Evolutionary conservation across 1,140 invertebrate genomes (phyloP).

Genomic region (Drosophila cardini): DNA sequence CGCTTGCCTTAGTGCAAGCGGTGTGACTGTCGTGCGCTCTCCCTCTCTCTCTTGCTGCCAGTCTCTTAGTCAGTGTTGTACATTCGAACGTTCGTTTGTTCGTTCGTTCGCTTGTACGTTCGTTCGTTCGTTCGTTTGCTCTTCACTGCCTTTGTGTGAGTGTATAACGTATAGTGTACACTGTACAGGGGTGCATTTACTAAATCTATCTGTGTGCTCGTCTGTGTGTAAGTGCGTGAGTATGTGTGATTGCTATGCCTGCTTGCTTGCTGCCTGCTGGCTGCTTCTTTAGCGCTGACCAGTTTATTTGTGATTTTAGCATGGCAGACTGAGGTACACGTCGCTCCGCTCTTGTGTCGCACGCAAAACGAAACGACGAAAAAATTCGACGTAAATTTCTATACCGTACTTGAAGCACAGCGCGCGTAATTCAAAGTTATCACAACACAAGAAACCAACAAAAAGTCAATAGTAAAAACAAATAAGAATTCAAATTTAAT

Average conservation of each 20-base stretch:
- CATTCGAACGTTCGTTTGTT: slow-evolving; percentile 3
- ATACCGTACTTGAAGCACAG: slow-evolving; percentile 45
- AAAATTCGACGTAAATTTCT: slow-evolving; percentile 69
- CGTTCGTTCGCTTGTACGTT: neutral
- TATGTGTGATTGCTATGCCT: slow-evolving; percentile 28
- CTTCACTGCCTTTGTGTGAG: slow-evolving; percentile 32
- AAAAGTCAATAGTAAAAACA: slow-evolving; percentile 2
- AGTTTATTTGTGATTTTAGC: slow-evolving; percentile 84
- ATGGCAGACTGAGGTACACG: slow-evolving; percentile 78
- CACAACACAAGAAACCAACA: slow-evolving; percentile 26
- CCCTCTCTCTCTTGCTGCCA: slow-evolving; percentile 28
- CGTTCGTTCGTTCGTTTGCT: slow-evolving; percentile 5
- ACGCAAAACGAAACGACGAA: slow-evolving; percentile 64
- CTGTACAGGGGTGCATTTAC: slow-evolving; percentile 69
- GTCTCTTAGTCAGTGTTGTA: slow-evolving; percentile 10
- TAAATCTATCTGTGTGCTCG: slow-evolving; percentile 20
- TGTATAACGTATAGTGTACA: slow-evolving; percentile 39
- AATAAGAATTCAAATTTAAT: slow-evolving; percentile 22
- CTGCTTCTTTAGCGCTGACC: slow-evolving; percentile 75
- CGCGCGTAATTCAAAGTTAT: slow-evolving; percentile 80
- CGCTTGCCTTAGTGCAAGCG: slow-evolving; percentile 42
- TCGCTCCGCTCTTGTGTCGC: slow-evolving; percentile 65
- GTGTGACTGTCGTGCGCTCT: neutral
- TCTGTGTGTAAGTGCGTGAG: slow-evolving; percentile 19
- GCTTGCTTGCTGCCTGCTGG: slow-evolving; percentile 68